Percentiles rank a stretch among this genome's conserved stretches.
Evolutionary conservation across 92 coral and sea anemone genomes (phyloP).

Genomic region (Epizoanthus rinbou): DNA sequence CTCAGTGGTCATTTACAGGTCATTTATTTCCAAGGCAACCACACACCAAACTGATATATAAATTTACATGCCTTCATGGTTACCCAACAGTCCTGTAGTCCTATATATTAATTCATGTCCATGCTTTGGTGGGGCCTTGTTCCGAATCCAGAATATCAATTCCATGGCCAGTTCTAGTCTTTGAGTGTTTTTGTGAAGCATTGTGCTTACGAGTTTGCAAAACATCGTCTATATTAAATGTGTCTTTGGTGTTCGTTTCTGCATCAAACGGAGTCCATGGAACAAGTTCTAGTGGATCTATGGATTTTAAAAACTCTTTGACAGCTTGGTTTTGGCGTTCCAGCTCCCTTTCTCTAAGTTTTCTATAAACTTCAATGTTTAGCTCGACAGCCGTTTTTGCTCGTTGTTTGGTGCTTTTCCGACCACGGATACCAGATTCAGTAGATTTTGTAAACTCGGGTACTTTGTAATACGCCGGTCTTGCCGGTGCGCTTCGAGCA

Average conservation of each 20-base stretch:
- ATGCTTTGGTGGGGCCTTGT: background rate
- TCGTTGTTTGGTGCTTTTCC: constrained; percentile 26
- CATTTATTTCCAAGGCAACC: too few species aligned
- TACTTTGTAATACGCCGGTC: constrained; percentile 61
- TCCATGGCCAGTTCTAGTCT: background rate
- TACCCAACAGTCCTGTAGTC: background rate
- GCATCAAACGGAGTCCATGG: constrained; percentile 75
- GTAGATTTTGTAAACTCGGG: constrained; percentile 64
- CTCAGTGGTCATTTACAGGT: too few species aligned
- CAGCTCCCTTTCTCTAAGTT: constrained; percentile 65
- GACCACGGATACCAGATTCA: constrained; percentile 14
- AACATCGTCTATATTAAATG: constrained; percentile 10
- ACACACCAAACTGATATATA: too few species aligned
- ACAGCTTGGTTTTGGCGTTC: constrained; percentile 68
- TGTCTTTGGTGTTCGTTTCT: constrained; percentile 21
- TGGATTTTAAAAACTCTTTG: constrained; percentile 60
- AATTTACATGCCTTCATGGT: background rate
- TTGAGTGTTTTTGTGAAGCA: background rate
- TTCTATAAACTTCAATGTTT: constrained; percentile 63
- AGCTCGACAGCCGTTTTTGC: constrained; percentile 41
- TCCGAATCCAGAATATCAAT: constrained; percentile 11
- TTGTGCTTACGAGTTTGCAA: background rate
- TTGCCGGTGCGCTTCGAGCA: constrained; percentile 92
- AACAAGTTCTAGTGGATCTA: constrained; percentile 72
- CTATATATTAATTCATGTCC: background rate